A percentile compares a stretch with the other conserved stretches of the same genome.
These are phyloP conservation scores for Percopsis omiscomaycus DNA, from an alignment of 2,797 vertebrate genomes.

Conservation along the genomic window DNA sequence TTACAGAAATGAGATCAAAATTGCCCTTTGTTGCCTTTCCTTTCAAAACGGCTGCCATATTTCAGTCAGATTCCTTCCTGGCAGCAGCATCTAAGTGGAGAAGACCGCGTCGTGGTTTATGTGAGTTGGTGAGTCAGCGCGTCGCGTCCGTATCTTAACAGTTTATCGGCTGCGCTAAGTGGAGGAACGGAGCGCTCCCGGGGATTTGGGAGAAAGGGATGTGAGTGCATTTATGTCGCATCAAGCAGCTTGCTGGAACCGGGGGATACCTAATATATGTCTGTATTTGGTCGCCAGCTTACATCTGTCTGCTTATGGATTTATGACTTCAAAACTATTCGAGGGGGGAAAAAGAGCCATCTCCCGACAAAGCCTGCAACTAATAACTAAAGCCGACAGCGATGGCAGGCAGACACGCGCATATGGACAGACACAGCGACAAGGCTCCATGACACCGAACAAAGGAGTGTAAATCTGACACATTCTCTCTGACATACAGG, in stretches of 20 bases:
- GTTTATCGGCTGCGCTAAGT: constrained; percentile 62
- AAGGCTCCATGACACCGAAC: constrained; percentile 71
- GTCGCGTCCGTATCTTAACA: constrained; percentile 67
- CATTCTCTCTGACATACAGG: constrained; percentile 73
- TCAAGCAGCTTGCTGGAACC: constrained; percentile 75
- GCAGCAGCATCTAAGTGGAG: too few species aligned
- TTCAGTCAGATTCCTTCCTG: constrained; percentile 46
- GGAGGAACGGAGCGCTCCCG: constrained; percentile 66
- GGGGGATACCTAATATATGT: constrained; percentile 77
- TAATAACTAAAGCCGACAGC: constrained; percentile 83
- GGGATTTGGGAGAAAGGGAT: constrained; percentile 74
- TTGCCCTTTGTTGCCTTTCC: constrained; percentile 42
- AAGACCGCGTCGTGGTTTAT: too few species aligned
- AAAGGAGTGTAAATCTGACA: constrained; percentile 79
- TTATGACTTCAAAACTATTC: constrained; percentile 81
- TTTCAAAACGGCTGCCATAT: constrained; percentile 40
- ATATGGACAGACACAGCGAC: constrained; percentile 35
- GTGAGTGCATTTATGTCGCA: constrained; percentile 77
- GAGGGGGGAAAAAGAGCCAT: constrained; percentile 48
- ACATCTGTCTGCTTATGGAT: constrained; percentile 83
- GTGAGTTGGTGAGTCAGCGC: constrained; percentile 39
- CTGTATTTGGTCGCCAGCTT: constrained; percentile 80
- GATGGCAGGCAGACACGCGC: constrained; percentile 66
- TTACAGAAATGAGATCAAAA: constrained; percentile 18
- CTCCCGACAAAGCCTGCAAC: constrained; percentile 76